phyloP scores from a whole-genome alignment of 2,797 vertebrate species.

The Amphiprion clarkii region DNA sequence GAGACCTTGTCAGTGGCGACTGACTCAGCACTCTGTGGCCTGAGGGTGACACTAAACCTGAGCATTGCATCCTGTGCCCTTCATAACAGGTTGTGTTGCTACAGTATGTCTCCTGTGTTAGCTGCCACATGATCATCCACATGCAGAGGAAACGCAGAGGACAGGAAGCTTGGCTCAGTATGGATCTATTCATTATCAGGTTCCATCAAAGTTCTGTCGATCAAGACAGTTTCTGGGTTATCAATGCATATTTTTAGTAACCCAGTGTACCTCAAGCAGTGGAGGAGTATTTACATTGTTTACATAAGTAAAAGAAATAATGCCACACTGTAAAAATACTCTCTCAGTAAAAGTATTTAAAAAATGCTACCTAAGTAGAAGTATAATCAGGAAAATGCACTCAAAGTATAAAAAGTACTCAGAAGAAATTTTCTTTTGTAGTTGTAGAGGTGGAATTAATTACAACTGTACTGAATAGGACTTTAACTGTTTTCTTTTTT shows the following conservation, averaged over 20 bases:
- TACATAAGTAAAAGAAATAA: neutral
- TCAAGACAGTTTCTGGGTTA: neutral
- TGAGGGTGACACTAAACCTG: constrained; percentile 77
- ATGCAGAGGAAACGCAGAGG: constrained; percentile 21
- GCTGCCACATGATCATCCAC: constrained; percentile 27
- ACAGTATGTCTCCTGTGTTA: constrained; percentile 33
- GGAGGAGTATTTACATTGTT: neutral
- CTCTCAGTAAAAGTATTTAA: neutral
- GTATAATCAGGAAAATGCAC: neutral
- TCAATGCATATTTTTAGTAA: neutral
- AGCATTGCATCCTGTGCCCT: constrained; percentile 62
- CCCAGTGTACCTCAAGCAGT: neutral
- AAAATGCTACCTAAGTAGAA: neutral
- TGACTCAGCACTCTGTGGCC: constrained; percentile 82
- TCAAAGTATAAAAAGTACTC: too few relatives aligned
- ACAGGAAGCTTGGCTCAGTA: constrained; percentile 22
- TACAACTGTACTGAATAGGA: too few relatives aligned
- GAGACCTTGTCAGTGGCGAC: constrained; percentile 79
- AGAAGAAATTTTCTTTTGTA: too few relatives aligned
- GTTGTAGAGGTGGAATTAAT: too few relatives aligned
- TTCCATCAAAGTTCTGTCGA: constrained; percentile 1
- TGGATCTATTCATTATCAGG: constrained; percentile 9
- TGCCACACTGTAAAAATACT: neutral
- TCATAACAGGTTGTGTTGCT: constrained; percentile 45
- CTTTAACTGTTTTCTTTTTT: too few relatives aligned